Evolutionary conservation across 2,888 invertebrate species (phyloP), one percentile per base, ranked within the genome.

Genomic region (Dendrolimus houi): DNA sequence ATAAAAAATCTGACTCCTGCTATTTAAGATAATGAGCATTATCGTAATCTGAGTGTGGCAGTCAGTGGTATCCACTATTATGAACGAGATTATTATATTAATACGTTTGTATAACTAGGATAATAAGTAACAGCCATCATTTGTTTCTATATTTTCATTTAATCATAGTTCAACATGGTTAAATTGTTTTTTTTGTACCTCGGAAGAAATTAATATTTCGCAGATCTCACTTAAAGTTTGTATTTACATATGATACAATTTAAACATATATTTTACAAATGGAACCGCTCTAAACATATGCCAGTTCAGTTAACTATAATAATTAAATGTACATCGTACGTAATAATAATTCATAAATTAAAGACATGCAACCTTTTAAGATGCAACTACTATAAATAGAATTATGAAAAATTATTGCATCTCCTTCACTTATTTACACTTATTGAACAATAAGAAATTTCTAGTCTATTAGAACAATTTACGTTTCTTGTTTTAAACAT

Each of bases 121-220:
- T 29, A 29, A 29, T 29, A 29, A 29, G 3, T 29, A 29, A 29
- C 29, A 29, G 29, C 29, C 29, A 29, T 2, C 29, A 29, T 29
- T 29, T 29, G 56, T 69, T 77, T 79, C 79, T 83, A 80, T 83
- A 83, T 82, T 86, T 87, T 89, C 77, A 68, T 87, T 90, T 90
- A 89, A 87, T 89, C 81, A 84, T 89, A 88, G 79, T 85, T 89
- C 87, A 89, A 90, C 89, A 89, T 89, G 88, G 87, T 87, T 90
- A 89, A 82, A 86, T 87, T 74, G 85, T 87, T 85, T 84, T n/a
- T 47, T 86, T 89, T 89, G 88, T 89, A 89, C 87, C 88, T 87
- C 87, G 85, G 88, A 89, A 90, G 89, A 87, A 88, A 90, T 88
- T 86, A 81, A 88, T 88, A 88, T 87, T 82, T 89, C 83, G 85